phyloP scores from a whole-genome alignment of 1,140 invertebrate genomes.

The Helicoverpa zea region DNA sequence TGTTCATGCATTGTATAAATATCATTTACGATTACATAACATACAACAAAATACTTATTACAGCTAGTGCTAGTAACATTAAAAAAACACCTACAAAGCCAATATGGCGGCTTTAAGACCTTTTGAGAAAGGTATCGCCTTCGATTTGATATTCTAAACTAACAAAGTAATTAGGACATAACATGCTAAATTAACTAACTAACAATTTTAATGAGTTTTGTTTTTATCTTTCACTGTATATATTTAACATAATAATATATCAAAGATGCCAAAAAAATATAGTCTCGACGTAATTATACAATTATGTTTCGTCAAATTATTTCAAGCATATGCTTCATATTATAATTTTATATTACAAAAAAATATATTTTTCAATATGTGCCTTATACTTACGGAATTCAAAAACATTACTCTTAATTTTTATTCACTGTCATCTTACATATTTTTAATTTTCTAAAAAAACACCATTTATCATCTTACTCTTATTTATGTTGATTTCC shows the following conservation, averaged over 20 bases:
- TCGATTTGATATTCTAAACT: no score
- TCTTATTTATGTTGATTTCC: neutral
- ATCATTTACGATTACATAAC: no score
- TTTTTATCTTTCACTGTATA: slow-evolving; percentile 33
- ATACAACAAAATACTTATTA: no score
- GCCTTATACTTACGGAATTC: slow-evolving; percentile 40
- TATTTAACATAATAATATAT: neutral
- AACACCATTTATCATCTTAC: no score
- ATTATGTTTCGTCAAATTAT: neutral
- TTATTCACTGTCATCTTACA: neutral
- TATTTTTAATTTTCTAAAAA: slow-evolving; percentile 3
- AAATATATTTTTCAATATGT: neutral
- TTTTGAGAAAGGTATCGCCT: no score
- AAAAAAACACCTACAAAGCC: no score
- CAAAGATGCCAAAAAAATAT: no score
- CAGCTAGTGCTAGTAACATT: no score
- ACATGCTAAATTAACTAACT: neutral
- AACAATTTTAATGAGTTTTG: slow-evolving; percentile 12
- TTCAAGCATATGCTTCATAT: no score
- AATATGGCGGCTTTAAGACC: no score
- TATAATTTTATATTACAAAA: neutral
- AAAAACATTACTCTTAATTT: slow-evolving; percentile 50
- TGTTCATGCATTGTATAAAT: no score
- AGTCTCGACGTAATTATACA: no score
- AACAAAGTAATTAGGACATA: neutral